Evolutionary conservation across 2,888 invertebrate species (phyloP).

Genomic region (Caenorhabditis angaria): DNA sequence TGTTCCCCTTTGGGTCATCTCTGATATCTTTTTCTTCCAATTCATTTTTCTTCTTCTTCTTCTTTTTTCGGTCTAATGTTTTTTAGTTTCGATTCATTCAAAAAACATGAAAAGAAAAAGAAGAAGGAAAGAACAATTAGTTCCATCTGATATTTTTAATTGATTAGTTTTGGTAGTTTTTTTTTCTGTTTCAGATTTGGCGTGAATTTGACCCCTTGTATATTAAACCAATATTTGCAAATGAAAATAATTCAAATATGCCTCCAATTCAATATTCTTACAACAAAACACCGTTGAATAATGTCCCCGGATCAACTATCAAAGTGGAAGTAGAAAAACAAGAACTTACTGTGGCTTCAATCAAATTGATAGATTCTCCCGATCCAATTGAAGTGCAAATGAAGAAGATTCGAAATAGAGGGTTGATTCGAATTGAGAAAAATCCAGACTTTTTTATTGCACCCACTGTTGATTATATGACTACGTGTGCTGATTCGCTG

Average conservation of each 20-base stretch:
- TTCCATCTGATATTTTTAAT: constrained; percentile 11
- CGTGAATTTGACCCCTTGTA: constrained; percentile 58
- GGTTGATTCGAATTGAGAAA: constrained; percentile 15
- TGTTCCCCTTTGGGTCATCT: neutral
- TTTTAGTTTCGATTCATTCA: too few relatives aligned
- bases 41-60: neutral
- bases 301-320: neutral
- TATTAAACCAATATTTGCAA: neutral
- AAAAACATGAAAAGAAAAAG: constrained; percentile 7
- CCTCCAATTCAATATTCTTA: neutral
- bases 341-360: constrained; percentile 5
- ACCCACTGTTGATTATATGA: constrained; percentile 62
- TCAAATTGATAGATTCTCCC: constrained; percentile 8
- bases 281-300: neutral
- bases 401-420: constrained; percentile 6
- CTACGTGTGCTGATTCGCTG: constrained; percentile 59
- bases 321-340: neutral
- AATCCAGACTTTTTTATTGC: constrained; percentile 52
- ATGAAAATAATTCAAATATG: neutral
- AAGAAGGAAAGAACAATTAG: constrained; percentile 26
- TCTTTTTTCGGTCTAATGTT: neutral
- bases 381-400: constrained; percentile 25
- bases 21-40: neutral
- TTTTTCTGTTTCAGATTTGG: constrained; percentile 53
- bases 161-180: constrained; percentile 11